Conservation (phyloP, 2,113 vertebrate genomes). For the Uria lomvia region DNA sequence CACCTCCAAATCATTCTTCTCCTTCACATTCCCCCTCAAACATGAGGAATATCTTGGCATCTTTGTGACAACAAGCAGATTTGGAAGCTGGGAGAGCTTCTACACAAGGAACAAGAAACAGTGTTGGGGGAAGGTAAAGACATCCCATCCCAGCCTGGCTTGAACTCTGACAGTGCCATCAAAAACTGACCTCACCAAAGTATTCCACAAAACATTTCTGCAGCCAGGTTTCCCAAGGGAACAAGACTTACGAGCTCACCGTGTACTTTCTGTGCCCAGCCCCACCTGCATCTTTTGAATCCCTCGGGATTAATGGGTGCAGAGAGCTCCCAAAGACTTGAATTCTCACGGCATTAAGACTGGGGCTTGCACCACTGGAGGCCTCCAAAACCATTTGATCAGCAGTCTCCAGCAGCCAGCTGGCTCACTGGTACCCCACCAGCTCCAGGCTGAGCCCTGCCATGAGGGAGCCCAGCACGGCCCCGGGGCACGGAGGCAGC, state of each 20-base stretch:
- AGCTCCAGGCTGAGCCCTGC: background rate
- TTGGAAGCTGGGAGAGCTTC: background rate
- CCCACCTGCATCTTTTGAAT: background rate
- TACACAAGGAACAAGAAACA: background rate
- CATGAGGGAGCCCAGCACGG: background rate
- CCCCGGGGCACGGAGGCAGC: background rate
- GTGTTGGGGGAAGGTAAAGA: background rate
- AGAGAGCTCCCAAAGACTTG: background rate
- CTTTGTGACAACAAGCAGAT: background rate
- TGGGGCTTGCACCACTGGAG: background rate
- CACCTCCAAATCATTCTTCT: background rate
- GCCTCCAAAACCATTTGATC: background rate
- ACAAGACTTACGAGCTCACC: background rate
- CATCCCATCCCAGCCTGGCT: background rate
- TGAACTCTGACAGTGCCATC: background rate
- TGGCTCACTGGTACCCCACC: background rate
- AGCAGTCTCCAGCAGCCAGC: background rate
- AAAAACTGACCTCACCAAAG: background rate
- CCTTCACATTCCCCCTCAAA: background rate
- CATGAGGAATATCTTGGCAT: background rate
- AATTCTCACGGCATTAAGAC: background rate
- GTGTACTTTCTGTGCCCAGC: background rate
- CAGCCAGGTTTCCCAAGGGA: slow-evolving; percentile 16
- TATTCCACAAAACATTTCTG: background rate
- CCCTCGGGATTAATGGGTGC: background rate